These are phyloP conservation scores for Ferrisia virgata DNA, from an alignment of 2,888 invertebrate genomes.

Conservation along the genomic window DNA sequence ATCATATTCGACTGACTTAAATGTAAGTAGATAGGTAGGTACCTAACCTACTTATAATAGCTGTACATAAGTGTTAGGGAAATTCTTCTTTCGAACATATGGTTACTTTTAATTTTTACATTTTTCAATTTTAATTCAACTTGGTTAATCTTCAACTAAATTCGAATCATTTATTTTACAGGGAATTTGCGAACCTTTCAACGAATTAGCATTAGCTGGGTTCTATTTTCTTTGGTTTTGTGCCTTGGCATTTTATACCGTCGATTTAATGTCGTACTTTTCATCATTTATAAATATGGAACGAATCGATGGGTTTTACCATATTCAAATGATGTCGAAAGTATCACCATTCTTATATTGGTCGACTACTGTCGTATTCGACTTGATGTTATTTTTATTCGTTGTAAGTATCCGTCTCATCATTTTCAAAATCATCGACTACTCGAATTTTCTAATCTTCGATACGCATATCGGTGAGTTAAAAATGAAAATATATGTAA, in stretches of 20 bases:
- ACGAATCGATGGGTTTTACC: conserved; percentile 62
- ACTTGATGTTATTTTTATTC: conserved; percentile 54
- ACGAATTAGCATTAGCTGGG: not conserved
- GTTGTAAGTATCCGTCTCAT: conserved; percentile 19
- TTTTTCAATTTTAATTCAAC: too few relatives aligned
- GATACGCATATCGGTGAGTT: not conserved
- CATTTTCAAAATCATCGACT: not conserved
- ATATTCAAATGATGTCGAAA: conserved; percentile 67
- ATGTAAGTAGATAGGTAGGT: not conserved
- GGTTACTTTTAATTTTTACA: too few relatives aligned
- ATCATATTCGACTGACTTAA: too few relatives aligned
- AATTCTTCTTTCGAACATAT: not conserved
- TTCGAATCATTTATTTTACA: not conserved
- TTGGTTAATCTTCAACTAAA: too few relatives aligned
- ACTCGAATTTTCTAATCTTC: conserved; percentile 14
- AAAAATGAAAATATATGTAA: not conserved
- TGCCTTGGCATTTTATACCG: not conserved
- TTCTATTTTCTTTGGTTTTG: not conserved
- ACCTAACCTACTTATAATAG: too few relatives aligned
- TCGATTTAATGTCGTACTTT: conserved; percentile 1
- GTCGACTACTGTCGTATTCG: conserved; percentile 61
- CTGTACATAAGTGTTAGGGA: not conserved
- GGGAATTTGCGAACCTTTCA: not conserved
- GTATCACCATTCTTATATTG: conserved; percentile 63
- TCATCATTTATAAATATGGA: conserved; percentile 54